Conservation (phyloP, 2,888 invertebrate genomes). For the Lithophane semibrunnea region DNA sequence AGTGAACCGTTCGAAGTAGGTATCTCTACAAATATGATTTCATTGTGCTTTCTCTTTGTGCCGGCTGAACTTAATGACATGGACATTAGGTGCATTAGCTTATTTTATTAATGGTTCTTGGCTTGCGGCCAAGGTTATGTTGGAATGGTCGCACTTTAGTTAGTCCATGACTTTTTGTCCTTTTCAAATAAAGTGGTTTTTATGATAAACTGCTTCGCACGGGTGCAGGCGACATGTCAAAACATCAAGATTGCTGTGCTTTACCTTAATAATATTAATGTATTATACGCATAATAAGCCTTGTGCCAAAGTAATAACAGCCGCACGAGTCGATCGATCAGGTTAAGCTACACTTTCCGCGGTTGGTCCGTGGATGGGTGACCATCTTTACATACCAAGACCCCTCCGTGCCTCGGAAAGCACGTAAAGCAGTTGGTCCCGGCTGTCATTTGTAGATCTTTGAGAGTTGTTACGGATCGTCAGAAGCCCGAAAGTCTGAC, state of each 20-base stretch:
- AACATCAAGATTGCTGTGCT: background rate
- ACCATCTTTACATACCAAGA: too few relatives aligned
- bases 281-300: background rate
- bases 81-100: slow-evolving; percentile 41
- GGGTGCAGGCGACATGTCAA: background rate
- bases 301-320: too few relatives aligned
- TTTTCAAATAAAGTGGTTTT: slow-evolving; percentile 29
- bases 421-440: too few relatives aligned
- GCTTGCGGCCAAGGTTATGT: slow-evolving; percentile 41
- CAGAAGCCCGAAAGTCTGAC: too few relatives aligned
- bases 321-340: too few relatives aligned
- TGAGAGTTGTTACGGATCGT: too few relatives aligned
- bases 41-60: slow-evolving; percentile 52
- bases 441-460: too few relatives aligned
- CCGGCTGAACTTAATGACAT: slow-evolving; percentile 1
- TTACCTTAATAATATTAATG: background rate
- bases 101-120: slow-evolving; percentile 40
- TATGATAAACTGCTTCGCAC: background rate
- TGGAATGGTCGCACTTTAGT: slow-evolving; percentile 10
- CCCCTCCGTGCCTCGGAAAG: too few relatives aligned
- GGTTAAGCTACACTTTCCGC: too few relatives aligned
- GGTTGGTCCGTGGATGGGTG: too few relatives aligned
- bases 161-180: slow-evolving; percentile 43
- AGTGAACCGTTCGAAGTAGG: slow-evolving; percentile 11
- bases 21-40: slow-evolving; percentile 31